Percentiles rank a stretch among this genome's conserved stretches.
phyloP scores from a whole-genome alignment of 2,888 invertebrate genomes.

The Adela reaumurella region DNA sequence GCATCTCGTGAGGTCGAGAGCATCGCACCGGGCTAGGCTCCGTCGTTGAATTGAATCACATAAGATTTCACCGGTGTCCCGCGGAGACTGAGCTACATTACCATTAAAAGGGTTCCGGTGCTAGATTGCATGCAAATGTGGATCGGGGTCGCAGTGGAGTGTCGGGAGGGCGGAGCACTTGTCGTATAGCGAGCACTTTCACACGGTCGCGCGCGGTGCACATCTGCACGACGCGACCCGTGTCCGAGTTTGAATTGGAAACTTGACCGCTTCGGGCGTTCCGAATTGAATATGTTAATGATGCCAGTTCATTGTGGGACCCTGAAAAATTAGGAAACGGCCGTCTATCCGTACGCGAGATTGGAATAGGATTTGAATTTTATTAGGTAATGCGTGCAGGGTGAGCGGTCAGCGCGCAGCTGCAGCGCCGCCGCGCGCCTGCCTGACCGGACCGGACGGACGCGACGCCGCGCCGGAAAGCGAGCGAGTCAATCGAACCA shows the following conservation, averaged over 20 bases:
- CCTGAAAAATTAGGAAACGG: background rate
- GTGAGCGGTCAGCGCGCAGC: background rate
- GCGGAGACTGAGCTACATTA: no score
- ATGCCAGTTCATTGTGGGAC: background rate
- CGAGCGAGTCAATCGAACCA: background rate
- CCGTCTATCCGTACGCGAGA: background rate
- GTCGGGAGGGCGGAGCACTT: background rate
- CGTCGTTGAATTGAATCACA: no score
- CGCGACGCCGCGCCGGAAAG: no score
- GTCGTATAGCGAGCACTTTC: background rate
- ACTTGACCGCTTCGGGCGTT: background rate
- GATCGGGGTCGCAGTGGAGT: background rate
- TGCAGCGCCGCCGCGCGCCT: background rate
- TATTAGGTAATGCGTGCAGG: background rate
- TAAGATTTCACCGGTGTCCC: no score
- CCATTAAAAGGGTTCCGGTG: no score
- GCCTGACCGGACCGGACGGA: background rate
- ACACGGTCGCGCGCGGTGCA: background rate
- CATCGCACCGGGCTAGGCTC: no score
- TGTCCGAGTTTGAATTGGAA: background rate
- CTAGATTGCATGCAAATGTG: no score
- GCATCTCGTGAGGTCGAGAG: background rate
- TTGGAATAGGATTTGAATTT: background rate
- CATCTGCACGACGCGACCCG: background rate
- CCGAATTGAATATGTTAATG: background rate